A percentile compares a stretch with the other conserved stretches of the same genome.
These are phyloP conservation scores for Acheta domesticus DNA, from an alignment of 2,888 invertebrate species.

Conservation along the genomic window DNA sequence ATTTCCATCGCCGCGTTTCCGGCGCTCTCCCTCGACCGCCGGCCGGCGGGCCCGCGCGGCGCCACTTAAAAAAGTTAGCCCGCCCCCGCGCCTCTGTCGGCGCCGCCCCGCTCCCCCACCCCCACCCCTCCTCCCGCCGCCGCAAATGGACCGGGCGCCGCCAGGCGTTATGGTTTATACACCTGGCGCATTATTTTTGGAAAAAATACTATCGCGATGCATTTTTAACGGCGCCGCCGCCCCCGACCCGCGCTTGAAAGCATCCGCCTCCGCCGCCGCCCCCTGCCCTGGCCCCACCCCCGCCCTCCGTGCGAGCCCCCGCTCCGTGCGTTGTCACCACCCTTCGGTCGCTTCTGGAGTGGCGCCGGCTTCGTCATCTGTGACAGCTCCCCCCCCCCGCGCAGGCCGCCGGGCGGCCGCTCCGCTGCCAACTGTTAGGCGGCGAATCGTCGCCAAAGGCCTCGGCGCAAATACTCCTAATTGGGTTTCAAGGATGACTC, in stretches of 20 bases:
- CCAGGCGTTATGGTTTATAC: slow-evolving; percentile 8
- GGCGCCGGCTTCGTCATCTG: too few species aligned
- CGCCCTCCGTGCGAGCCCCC: background rate
- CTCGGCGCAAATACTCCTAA: too few species aligned
- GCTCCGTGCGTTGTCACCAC: background rate
- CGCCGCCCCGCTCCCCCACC: slow-evolving; percentile 23
- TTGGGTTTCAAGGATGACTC: too few species aligned
- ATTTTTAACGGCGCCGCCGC: background rate
- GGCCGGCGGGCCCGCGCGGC: background rate
- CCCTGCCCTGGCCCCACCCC: background rate
- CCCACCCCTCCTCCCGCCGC: slow-evolving; percentile 39
- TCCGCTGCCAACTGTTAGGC: too few species aligned
- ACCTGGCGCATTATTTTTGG: slow-evolving; percentile 18
- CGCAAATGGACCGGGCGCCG: slow-evolving; percentile 41
- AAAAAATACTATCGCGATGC: slow-evolving; percentile 18
- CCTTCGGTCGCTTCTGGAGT: too few species aligned
- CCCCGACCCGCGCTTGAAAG: background rate
- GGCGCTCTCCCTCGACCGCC: background rate
- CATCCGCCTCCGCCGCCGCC: background rate
- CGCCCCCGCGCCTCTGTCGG: slow-evolving; percentile 24
- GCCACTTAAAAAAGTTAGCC: slow-evolving; percentile 23
- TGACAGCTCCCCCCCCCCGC: too few species aligned
- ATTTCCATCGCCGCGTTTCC: background rate
- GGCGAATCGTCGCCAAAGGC: too few species aligned
- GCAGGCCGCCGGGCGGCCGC: too few species aligned